Percentiles rank a stretch among this genome's conserved stretches.
Evolutionary conservation across 2,888 invertebrate species (phyloP).

Genomic region (Andrena trimmerana): DNA sequence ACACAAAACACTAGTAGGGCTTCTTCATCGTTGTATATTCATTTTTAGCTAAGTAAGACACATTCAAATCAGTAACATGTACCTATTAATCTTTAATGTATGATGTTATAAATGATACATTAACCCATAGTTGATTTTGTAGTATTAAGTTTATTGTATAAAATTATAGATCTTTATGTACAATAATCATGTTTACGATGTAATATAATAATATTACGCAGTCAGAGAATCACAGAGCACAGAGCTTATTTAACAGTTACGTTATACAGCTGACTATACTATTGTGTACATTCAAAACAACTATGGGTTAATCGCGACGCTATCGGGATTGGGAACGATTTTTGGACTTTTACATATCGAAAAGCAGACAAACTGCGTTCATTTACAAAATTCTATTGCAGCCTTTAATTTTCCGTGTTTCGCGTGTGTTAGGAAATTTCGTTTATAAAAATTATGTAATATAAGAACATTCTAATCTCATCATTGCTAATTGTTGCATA

Average conservation of each 20-base stretch:
- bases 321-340: constrained; percentile 70
- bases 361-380: constrained; percentile 71
- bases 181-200: constrained; percentile 34
- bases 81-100: constrained; percentile 63
- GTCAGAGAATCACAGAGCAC: constrained; percentile 30
- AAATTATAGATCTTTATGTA: constrained; percentile 31
- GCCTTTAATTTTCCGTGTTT: constrained; percentile 35
- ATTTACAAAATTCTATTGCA: constrained; percentile 60
- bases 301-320: constrained; percentile 50
- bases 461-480: constrained; percentile 58
- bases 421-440: constrained; percentile 35
- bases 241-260: constrained; percentile 49
- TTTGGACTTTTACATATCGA: constrained; percentile 80
- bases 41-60: constrained; percentile 67
- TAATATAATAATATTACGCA: constrained; percentile 37
- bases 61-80: constrained; percentile 63
- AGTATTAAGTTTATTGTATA: constrained; percentile 45
- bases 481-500: constrained; percentile 59
- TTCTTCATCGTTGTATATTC: constrained; percentile 71
- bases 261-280: constrained; percentile 13
- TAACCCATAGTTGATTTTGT: constrained; percentile 57
- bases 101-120: constrained; percentile 52
- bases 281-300: constrained; percentile 39
- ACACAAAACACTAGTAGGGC: constrained; percentile 47
- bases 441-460: constrained; percentile 44